phyloP scores from a whole-genome alignment of 2,113 vertebrate species.

The Cyprinus carpio region DNA sequence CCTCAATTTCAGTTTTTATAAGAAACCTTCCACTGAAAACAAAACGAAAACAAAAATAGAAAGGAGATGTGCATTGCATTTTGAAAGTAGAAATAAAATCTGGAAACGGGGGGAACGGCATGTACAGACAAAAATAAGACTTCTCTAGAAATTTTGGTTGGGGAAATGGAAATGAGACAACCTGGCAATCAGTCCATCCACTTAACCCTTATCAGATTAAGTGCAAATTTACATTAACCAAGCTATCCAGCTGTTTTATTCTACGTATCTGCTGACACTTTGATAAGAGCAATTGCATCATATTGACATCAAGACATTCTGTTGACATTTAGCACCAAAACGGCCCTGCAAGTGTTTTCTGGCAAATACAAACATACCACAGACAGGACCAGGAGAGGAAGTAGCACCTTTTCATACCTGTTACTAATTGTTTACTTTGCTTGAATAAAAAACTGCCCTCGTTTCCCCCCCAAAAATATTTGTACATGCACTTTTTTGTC shows the following conservation, averaged over 20 bases:
- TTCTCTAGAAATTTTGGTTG: conserved; percentile 18
- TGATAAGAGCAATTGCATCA: conserved; percentile 69
- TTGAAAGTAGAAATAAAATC: conserved; percentile 60
- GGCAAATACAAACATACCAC: conserved; percentile 68
- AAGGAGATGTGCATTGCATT: conserved; percentile 69
- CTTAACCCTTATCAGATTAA: conserved; percentile 74
- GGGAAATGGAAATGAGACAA: conserved; percentile 56
- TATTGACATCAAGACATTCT: conserved; percentile 63
- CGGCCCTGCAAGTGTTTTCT: conserved; percentile 69
- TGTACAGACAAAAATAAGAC: conserved; percentile 61
- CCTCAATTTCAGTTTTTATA: conserved; percentile 66
- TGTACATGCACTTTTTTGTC: conserved; percentile 38
- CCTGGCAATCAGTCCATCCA: conserved; percentile 71
- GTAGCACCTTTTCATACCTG: conserved; percentile 77
- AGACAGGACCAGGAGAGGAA: conserved; percentile 69
- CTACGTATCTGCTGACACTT: conserved; percentile 75
- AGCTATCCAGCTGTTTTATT: no score
- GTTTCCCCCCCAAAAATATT: conserved; percentile 58
- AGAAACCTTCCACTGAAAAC: conserved; percentile 75
- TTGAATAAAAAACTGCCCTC: conserved; percentile 64
- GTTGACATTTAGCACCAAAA: conserved; percentile 83
- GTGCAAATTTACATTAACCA: conserved; percentile 65
- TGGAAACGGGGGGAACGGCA: background rate
- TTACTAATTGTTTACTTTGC: conserved; percentile 48
- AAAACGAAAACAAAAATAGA: conserved; percentile 43